phyloP scores from a whole-genome alignment of 2,888 invertebrate species.

The Drosophila pseudotalamancana region DNA sequence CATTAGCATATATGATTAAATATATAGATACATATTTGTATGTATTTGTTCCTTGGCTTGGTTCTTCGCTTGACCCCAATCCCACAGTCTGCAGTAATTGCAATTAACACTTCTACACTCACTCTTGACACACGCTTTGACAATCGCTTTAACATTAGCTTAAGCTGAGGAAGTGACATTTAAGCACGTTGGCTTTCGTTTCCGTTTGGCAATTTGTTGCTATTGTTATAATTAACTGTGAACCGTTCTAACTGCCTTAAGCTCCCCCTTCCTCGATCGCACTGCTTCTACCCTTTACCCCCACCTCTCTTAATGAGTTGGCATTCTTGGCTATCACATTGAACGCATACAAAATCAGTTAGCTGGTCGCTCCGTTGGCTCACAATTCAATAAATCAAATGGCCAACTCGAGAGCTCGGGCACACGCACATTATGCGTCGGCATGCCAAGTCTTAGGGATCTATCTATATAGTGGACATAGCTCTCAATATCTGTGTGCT shows the following conservation, averaged over 20 bases:
- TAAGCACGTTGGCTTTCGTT: slow-evolving; percentile 59
- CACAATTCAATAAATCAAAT: slow-evolving; percentile 72
- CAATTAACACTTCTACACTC: slow-evolving; percentile 71
- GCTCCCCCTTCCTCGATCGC: background rate
- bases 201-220: slow-evolving; percentile 63
- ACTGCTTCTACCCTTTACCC: background rate
- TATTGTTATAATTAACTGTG: slow-evolving; percentile 74
- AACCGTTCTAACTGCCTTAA: slow-evolving; percentile 35
- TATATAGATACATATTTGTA: background rate
- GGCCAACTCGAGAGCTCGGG: slow-evolving; percentile 34
- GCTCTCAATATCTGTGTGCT: slow-evolving; percentile 6
- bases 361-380: slow-evolving; percentile 25
- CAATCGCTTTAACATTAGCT: slow-evolving; percentile 2
- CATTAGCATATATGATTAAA: slow-evolving; percentile 39
- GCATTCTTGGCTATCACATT: slow-evolving; percentile 66
- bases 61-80: slow-evolving; percentile 31
- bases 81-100: slow-evolving; percentile 38
- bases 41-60: background rate
- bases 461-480: slow-evolving; percentile 7
- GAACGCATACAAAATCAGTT: slow-evolving; percentile 68
- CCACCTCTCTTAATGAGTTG: slow-evolving; percentile 63
- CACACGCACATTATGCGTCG: slow-evolving; percentile 75
- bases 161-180: slow-evolving; percentile 61
- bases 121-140: slow-evolving; percentile 44
- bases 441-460: slow-evolving; percentile 46